Conservation (phyloP, 2,113 vertebrate genomes). For the Urocolius indicus region DNA sequence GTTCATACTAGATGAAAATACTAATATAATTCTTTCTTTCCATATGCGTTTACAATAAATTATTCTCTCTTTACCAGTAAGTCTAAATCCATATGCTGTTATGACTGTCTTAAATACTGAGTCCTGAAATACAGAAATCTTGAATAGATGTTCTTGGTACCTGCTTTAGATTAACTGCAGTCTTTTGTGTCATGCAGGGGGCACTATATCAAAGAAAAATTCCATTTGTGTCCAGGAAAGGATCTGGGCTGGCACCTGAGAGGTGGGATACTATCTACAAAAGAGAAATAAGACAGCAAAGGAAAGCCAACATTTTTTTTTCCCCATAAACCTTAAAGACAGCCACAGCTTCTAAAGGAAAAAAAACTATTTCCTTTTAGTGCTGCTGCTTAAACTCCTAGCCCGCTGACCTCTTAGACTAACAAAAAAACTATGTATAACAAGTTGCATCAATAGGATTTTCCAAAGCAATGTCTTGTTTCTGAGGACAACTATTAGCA, state of each 20-base stretch:
- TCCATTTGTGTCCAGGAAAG: background rate
- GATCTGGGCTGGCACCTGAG: background rate
- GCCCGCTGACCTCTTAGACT: background rate
- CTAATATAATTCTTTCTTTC: background rate
- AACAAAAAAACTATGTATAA: background rate
- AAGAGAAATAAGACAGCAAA: background rate
- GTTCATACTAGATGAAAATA: background rate
- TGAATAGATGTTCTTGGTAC: background rate
- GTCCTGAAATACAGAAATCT: background rate
- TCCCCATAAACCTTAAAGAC: background rate
- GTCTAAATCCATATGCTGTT: background rate
- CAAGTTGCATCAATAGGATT: fast-evolving
- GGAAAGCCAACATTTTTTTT: background rate
- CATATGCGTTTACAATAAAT: background rate
- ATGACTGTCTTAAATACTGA: background rate
- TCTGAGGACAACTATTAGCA: background rate
- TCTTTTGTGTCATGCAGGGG: background rate
- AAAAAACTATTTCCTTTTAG: background rate
- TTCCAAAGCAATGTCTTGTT: background rate
- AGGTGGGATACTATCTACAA: background rate
- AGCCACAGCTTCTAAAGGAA: background rate
- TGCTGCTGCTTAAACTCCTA: background rate
- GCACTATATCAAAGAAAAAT: background rate
- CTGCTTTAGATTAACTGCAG: slow-evolving; percentile 3
- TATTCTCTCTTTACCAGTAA: background rate